phyloP scores from a whole-genome alignment of 1,140 invertebrate genomes.

The Lucilia cuprina region DNA sequence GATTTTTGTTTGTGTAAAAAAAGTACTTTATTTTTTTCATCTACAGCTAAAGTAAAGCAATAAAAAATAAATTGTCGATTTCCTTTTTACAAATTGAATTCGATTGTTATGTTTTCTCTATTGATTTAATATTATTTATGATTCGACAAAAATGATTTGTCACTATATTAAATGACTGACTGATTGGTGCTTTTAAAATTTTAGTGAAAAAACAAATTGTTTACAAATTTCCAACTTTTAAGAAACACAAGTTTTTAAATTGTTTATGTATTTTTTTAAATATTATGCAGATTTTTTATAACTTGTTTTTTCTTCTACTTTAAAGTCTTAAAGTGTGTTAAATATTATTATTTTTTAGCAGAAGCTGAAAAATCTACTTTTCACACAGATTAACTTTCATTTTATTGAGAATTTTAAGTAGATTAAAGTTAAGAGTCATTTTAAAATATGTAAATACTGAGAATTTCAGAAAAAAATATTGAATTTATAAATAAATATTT shows the following conservation, averaged over 20 bases:
- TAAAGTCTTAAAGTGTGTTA: background rate
- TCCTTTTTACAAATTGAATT: conserved; percentile 1
- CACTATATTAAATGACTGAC: conserved; percentile 1
- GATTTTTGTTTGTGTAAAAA: background rate
- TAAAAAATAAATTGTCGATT: background rate
- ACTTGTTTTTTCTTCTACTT: background rate
- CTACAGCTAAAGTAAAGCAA: background rate
- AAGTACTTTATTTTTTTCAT: background rate
- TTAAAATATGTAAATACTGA: background rate
- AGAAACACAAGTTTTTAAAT: too few relatives aligned
- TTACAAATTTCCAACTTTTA: background rate
- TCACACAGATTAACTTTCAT: background rate
- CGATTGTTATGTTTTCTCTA: background rate
- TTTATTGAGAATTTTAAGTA: background rate
- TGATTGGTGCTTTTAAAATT: background rate
- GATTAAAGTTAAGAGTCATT: background rate
- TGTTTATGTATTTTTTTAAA: too few relatives aligned
- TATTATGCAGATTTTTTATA: background rate
- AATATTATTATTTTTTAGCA: background rate
- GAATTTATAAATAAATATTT: too few relatives aligned
- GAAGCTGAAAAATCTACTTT: background rate
- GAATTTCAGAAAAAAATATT: too few relatives aligned
- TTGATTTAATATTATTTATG: background rate
- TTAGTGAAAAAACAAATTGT: background rate
- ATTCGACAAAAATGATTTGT: background rate